Evolutionary conservation across 2,113 vertebrate genomes (phyloP).

Genomic region (Syrmaticus mikado): DNA sequence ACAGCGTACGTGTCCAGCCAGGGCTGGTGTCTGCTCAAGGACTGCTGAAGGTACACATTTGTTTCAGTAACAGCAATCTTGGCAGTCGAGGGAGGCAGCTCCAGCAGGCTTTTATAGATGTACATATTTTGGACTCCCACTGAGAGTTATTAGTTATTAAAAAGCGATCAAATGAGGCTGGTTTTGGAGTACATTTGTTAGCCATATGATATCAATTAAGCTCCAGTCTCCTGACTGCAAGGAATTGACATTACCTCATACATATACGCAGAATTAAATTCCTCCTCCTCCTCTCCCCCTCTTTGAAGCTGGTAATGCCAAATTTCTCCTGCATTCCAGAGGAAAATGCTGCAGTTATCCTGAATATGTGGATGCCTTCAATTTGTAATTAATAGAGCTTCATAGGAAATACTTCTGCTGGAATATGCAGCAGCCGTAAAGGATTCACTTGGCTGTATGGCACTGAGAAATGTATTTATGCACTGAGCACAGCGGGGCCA

Average conservation of each 20-base stretch:
- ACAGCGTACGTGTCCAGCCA: constrained; percentile 39
- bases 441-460: fast-evolving
- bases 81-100: constrained; percentile 10
- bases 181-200: constrained; percentile 37
- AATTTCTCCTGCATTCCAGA: constrained; percentile 38
- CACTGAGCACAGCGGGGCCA: fast-evolving
- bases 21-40: constrained; percentile 34
- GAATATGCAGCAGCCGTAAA: background rate
- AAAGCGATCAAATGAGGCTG: constrained; percentile 47
- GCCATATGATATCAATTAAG: constrained; percentile 71
- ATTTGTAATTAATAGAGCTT: background rate
- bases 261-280: constrained; percentile 42
- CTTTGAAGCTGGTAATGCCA: constrained; percentile 49
- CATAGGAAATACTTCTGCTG: background rate
- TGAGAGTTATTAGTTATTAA: constrained; percentile 60
- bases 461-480: background rate
- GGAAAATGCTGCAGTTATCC: constrained; percentile 30
- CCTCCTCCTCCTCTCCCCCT: constrained; percentile 23
- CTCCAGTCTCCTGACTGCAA: constrained; percentile 46
- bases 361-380: constrained; percentile 15
- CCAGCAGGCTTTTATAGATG: constrained; percentile 10
- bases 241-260: constrained; percentile 72
- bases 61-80: constrained; percentile 39
- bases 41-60: constrained; percentile 34
- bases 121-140: constrained; percentile 37